Percentiles rank a stretch among this genome's conserved stretches.
These are phyloP conservation scores for Leucopsar rothschildi DNA, from an alignment of 2,113 vertebrate species.

Conservation along the genomic window DNA sequence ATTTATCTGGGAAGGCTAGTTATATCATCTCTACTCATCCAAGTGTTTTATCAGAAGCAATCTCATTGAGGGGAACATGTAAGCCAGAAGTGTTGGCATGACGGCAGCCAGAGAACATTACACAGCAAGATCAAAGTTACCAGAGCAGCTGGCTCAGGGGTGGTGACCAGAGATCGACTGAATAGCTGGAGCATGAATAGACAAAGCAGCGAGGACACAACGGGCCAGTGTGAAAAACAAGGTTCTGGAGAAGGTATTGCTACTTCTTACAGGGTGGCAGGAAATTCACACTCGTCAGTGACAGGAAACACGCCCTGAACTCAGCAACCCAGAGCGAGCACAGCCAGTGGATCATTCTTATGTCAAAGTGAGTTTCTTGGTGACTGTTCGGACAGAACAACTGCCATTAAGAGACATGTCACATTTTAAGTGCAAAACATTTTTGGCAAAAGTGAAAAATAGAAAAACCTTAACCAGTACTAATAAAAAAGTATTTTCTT, in stretches of 20 bases:
- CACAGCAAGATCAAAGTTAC: neutral
- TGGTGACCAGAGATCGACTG: neutral
- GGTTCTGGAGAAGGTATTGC: conserved; percentile 11
- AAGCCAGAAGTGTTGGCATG: neutral
- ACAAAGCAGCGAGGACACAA: neutral
- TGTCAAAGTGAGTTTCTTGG: neutral
- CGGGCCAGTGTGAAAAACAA: neutral
- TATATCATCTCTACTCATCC: neutral
- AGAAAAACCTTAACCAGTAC: conserved; percentile 80
- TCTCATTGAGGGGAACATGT: neutral
- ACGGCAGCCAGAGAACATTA: neutral
- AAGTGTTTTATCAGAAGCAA: neutral
- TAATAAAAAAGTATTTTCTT: conserved; percentile 74
- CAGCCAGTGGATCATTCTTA: neutral
- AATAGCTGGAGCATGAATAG: neutral
- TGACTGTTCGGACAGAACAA: neutral
- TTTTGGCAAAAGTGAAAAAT: conserved; percentile 88
- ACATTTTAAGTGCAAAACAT: conserved; percentile 76
- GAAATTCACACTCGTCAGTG: neutral
- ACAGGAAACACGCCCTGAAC: neutral
- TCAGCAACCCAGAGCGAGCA: neutral
- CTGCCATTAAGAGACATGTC: conserved; percentile 57
- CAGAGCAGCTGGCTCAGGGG: neutral
- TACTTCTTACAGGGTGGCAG: neutral
- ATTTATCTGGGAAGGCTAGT: neutral